These are phyloP conservation scores for Pelagia noctiluca DNA, from an alignment of 30 jellyfish, hydroid and myxozoan species.

Conservation along the genomic window DNA sequence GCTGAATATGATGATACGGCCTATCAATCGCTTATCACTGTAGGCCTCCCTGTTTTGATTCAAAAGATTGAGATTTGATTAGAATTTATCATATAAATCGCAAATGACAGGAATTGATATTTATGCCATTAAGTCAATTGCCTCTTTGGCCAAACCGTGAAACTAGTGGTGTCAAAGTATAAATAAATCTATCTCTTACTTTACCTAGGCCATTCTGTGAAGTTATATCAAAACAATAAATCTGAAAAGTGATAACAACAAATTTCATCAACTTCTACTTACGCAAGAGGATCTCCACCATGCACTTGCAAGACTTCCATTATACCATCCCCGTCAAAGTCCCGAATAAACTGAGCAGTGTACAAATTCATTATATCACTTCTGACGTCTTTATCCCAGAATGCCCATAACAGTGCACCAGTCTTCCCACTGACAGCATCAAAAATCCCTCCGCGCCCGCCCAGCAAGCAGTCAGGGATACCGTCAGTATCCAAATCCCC, in stretches of 20 bases:
- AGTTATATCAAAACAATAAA: too few relatives aligned
- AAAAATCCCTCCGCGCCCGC: slow-evolving; percentile 88
- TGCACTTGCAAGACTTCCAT: slow-evolving; percentile 83
- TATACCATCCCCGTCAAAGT: slow-evolving; percentile 81
- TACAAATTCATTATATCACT: slow-evolving; percentile 64
- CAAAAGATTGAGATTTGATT: too few relatives aligned
- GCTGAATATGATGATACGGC: slow-evolving; percentile 74
- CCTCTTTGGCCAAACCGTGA: too few relatives aligned
- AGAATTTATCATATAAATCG: too few relatives aligned
- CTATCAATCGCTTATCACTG: slow-evolving; percentile 73
- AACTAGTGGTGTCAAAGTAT: too few relatives aligned
- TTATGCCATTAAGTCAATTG: too few relatives aligned
- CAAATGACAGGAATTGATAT: too few relatives aligned
- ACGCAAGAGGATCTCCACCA: slow-evolving; percentile 95
- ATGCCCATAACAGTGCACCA: slow-evolving; percentile 84
- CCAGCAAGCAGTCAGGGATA: slow-evolving; percentile 83
- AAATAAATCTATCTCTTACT: too few relatives aligned
- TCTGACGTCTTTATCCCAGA: slow-evolving; percentile 36
- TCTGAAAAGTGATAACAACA: too few relatives aligned
- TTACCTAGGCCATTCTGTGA: too few relatives aligned
- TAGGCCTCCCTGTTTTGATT: slow-evolving; percentile 83
- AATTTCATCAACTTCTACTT: too few relatives aligned
- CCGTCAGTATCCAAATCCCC: slow-evolving; percentile 88
- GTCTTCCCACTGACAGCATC: slow-evolving; percentile 83
- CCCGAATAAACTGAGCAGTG: slow-evolving; percentile 88